phyloP scores from a whole-genome alignment of 2,888 invertebrate species.

The Campaea margaritaria region DNA sequence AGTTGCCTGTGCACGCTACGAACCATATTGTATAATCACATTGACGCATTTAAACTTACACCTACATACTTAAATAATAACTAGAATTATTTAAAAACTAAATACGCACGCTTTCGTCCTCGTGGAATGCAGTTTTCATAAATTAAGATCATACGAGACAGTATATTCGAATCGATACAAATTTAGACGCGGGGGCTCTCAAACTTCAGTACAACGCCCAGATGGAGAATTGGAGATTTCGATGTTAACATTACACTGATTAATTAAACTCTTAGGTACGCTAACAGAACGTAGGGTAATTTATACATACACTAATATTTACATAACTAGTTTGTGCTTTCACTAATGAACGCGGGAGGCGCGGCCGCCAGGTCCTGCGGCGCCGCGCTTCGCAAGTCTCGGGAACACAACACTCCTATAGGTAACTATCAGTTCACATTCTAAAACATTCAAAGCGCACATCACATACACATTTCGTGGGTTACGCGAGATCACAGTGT shows the following conservation, averaged over 20 bases:
- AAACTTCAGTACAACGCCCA: constrained; percentile 81
- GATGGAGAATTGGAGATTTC: constrained; percentile 72
- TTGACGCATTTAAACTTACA: constrained; percentile 79
- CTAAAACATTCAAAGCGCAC: constrained; percentile 81
- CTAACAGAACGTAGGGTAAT: constrained; percentile 70
- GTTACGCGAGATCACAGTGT: constrained; percentile 82
- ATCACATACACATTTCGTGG: constrained; percentile 74
- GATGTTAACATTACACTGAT: constrained; percentile 76
- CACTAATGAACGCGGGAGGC: constrained; percentile 60
- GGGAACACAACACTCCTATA: constrained; percentile 58
- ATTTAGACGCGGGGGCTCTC: constrained; percentile 64
- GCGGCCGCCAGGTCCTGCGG: constrained; percentile 38
- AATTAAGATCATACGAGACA: constrained; percentile 73
- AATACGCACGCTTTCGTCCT: constrained; percentile 73
- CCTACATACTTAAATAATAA: constrained; percentile 64
- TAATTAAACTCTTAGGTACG: constrained; percentile 58
- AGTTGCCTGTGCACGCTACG: constrained; percentile 72
- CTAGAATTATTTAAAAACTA: constrained; percentile 69
- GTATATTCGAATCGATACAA: constrained; percentile 59
- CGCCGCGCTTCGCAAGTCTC: constrained; percentile 20
- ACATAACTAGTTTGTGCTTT: constrained; percentile 82
- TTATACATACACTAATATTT: constrained; percentile 83
- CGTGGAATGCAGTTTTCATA: constrained; percentile 82
- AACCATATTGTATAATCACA: constrained; percentile 80
- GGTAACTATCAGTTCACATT: constrained; percentile 78